A percentile compares a stretch with the other conserved stretches of the same genome.
Conservation (phyloP, 2,797 vertebrate species). For the Sebastes vulpes region DNA sequence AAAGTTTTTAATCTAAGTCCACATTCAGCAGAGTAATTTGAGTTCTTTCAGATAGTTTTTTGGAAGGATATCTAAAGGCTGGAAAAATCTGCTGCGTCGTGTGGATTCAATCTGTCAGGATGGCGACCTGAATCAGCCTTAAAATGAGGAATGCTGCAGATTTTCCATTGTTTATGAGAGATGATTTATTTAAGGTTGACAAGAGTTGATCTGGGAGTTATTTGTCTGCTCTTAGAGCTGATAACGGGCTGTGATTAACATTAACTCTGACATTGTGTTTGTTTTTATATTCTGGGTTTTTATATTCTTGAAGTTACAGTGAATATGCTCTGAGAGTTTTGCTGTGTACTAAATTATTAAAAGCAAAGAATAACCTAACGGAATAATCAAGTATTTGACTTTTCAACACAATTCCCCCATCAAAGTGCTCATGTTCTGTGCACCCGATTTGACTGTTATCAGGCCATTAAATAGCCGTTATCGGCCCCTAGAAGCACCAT, state of each 20-base stretch:
- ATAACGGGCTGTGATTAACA: background rate
- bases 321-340: background rate
- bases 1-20: background rate
- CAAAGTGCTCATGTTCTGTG: fast-evolving
- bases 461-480: no score
- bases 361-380: background rate
- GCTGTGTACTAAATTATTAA: background rate
- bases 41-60: background rate
- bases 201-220: background rate
- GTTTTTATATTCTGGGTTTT: background rate
- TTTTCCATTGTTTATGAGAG: background rate
- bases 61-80: background rate
- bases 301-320: background rate
- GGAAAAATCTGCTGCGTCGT: background rate
- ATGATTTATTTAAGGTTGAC: background rate
- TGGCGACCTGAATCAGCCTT: background rate
- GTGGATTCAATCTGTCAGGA: background rate
- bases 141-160: background rate
- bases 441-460: no score
- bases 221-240: background rate
- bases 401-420: background rate
- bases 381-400: background rate
- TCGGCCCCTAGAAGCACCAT: no score
- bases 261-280: background rate
- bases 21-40: background rate